These are phyloP conservation scores for Dolichotis patagonum DNA, from an alignment of 2,113 vertebrate species.

Conservation along the genomic window DNA sequence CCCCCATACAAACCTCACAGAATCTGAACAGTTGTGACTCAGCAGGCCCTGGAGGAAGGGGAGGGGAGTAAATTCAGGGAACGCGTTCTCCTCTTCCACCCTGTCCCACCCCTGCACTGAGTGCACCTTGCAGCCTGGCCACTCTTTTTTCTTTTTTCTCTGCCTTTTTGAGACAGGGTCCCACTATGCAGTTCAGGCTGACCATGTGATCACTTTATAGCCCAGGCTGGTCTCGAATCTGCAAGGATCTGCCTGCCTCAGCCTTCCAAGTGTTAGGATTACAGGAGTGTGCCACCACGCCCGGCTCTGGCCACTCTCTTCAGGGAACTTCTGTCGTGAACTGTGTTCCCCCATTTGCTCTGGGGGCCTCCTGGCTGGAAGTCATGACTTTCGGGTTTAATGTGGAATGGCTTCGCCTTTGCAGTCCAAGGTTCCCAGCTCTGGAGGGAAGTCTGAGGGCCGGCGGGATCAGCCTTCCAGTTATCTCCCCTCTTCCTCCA, in stretches of 20 bases:
- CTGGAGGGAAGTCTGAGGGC: not conserved
- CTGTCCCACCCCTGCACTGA: not conserved
- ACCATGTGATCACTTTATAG: no score
- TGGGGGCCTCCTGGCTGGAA: not conserved
- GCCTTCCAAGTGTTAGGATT: no score
- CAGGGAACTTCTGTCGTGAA: not conserved
- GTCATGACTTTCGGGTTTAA: no score
- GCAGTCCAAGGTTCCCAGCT: no score
- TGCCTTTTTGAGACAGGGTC: no score
- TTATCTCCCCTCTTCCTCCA: not conserved
- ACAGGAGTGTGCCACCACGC: no score
- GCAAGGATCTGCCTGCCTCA: no score
- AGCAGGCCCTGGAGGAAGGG: not conserved
- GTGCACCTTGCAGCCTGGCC: not conserved
- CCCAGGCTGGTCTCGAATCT: no score
- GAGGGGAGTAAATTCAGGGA: not conserved
- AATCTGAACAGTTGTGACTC: not conserved
- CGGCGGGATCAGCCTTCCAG: not conserved
- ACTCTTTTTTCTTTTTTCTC: accelerated
- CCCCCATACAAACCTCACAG: not conserved
- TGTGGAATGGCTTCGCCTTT: no score
- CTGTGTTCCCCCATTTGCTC: not conserved
- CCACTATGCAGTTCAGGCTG: no score
- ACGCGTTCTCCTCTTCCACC: not conserved
- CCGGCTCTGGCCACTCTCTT: no score